phyloP scores from a whole-genome alignment of 2,113 vertebrate genomes.

The Piprites chloris region DNA sequence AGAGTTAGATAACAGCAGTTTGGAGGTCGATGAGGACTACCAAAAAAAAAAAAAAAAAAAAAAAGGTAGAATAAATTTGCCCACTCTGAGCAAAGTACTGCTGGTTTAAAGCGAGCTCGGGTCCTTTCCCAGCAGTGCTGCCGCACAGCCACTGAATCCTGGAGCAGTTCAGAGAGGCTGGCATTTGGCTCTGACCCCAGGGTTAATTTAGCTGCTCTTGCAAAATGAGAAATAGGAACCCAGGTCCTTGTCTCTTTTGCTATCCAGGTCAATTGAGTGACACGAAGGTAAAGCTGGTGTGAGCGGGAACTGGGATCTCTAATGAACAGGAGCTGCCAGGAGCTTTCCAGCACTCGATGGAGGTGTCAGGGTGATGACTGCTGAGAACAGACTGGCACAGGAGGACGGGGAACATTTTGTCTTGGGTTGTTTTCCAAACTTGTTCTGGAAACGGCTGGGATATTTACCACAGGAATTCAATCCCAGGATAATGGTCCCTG shows the following conservation, averaged over 20 bases:
- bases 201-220: constrained; percentile 46
- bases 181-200: constrained; percentile 41
- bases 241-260: not conserved
- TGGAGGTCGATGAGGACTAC: not conserved
- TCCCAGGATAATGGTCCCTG: not conserved
- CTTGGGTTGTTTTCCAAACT: not conserved
- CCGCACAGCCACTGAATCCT: not conserved
- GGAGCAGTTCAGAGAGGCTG: not conserved
- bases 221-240: constrained; percentile 46
- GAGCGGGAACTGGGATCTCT: not conserved
- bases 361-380: not conserved
- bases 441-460: not conserved
- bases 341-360: not conserved
- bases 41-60: not conserved
- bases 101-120: not conserved
- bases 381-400: not conserved
- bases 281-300: not conserved
- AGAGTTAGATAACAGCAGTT: not conserved
- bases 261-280: not conserved
- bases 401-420: not conserved
- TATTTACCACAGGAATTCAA: not conserved
- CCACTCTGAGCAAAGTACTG: not conserved
- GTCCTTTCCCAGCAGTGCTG: not conserved
- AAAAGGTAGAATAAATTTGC: not conserved
- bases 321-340: not conserved